Base-by-base conservation (phyloP, 2,888 invertebrate species). In the Apeira syringaria region DNA sequence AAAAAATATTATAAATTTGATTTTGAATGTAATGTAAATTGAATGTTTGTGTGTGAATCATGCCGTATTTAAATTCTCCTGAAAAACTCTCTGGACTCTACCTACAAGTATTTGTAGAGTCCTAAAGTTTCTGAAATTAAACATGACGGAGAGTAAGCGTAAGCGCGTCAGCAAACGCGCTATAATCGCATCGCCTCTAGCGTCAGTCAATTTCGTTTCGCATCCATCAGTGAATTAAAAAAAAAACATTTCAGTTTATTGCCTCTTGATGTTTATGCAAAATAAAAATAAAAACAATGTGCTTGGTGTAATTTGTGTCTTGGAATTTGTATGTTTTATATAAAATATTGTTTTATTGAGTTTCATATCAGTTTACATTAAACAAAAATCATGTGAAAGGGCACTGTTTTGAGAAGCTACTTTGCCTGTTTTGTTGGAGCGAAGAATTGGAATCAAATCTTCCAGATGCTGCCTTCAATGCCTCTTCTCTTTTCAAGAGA, bases 381-480 rank as follows among this genome's bases (percentile, higher is more conserved):
- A 59, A 53, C 30, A 53, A 61, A 52, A 59, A 73, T 54, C 59
- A 75, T 75, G 75, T 69, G 65, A 69, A 59, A 64, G 53, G 47
- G 57, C 60, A 61, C 57, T 66, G 69, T 65, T 61, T 57, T 64
- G 60, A 57, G 58, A 57, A 65, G 69, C 73, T 67, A 63, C 60
- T 68, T 64, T 62, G 62, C 65, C 58, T 62, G 58, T 63, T 34
- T 34, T 31, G 30, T 41, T 47, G 37, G 36, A 39, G 39, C 64
- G 35, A 13, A 43, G 32, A 36, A 34, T 10, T 6, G n/a, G 15
- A 8, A 44, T 44, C 53, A 67, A 52, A 70, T 68, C 67, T 64
- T 68, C 74, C 76, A 80, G 68, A 90, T 90, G 90, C 74, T 90
- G 76, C 90, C 90, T 73, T 90, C 90, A 64, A 90, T 90, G 90